phyloP scores from a whole-genome alignment of 2,113 vertebrate genomes.

The Dasyprocta punctata region DNA sequence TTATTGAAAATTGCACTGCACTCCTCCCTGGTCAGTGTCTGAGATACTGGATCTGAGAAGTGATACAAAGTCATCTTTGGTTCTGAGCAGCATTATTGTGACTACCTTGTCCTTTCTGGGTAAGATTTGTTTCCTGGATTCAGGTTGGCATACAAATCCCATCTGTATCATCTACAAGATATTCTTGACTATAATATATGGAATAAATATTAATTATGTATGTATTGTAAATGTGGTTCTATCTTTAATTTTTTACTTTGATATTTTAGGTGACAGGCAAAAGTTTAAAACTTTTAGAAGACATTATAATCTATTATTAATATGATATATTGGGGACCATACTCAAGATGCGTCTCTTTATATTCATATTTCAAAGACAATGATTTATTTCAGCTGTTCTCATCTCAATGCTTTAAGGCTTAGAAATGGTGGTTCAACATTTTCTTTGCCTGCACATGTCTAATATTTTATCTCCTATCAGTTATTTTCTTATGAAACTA shows the following conservation, averaged over 20 bases:
- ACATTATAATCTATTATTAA: slow-evolving; percentile 81
- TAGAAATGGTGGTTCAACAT: slow-evolving; percentile 58
- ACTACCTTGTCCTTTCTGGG: background rate
- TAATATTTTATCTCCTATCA: slow-evolving; percentile 9
- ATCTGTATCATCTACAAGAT: background rate
- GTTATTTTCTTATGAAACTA: slow-evolving; percentile 41
- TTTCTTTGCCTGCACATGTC: slow-evolving; percentile 32
- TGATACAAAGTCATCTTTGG: background rate
- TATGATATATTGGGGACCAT: slow-evolving; percentile 52
- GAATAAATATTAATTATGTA: slow-evolving; percentile 60
- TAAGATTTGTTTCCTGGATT: background rate
- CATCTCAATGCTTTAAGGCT: slow-evolving; percentile 64
- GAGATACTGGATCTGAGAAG: background rate
- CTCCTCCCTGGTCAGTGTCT: background rate
- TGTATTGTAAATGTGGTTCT: background rate
- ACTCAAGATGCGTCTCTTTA: slow-evolving; percentile 61
- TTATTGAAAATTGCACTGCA: background rate
- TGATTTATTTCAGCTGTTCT: slow-evolving; percentile 46
- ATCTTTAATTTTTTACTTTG: slow-evolving; percentile 51
- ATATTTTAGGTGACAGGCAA: slow-evolving; percentile 60
- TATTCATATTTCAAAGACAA: slow-evolving; percentile 70
- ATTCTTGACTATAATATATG: background rate
- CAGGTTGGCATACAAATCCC: background rate
- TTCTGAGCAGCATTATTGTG: background rate
- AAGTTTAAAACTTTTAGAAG: slow-evolving; percentile 58